phyloP scores from a whole-genome alignment of 2,113 vertebrate genomes.

The Notothenia coriiceps region DNA sequence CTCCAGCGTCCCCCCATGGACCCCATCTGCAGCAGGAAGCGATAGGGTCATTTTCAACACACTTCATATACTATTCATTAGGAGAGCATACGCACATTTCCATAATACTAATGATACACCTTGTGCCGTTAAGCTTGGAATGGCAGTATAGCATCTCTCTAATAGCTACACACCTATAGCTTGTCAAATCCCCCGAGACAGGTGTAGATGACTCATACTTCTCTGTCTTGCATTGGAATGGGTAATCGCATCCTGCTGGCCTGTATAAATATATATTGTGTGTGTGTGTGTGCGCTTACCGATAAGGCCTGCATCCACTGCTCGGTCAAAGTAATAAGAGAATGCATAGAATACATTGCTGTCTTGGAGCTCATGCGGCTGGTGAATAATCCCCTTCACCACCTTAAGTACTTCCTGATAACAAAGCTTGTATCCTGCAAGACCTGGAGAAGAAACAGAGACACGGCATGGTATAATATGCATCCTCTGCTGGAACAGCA shows the following conservation, averaged over 20 bases:
- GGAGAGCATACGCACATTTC: slow-evolving; percentile 23
- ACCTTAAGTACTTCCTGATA: slow-evolving; percentile 90
- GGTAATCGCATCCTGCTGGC: slow-evolving; percentile 48
- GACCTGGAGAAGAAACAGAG: slow-evolving; percentile 79
- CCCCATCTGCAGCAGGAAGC: slow-evolving; percentile 85
- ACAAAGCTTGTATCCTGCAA: slow-evolving; percentile 89
- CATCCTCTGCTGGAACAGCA: slow-evolving; percentile 3
- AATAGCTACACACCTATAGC: slow-evolving; percentile 67
- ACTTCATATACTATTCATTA: slow-evolving; percentile 55
- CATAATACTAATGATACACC: slow-evolving; percentile 57
- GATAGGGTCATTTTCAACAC: slow-evolving; percentile 25
- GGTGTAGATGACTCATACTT: slow-evolving; percentile 69
- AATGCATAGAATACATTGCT: slow-evolving; percentile 92
- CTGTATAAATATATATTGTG: slow-evolving; percentile 63
- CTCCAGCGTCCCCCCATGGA: slow-evolving; percentile 88
- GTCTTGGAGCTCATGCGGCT: slow-evolving; percentile 86
- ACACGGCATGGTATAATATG: slow-evolving; percentile 3
- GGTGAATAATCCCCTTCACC: slow-evolving; percentile 91
- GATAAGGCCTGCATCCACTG: slow-evolving; percentile 92
- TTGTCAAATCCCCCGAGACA: slow-evolving; percentile 63
- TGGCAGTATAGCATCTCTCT: slow-evolving; percentile 56
- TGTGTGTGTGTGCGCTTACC: slow-evolving; percentile 79
- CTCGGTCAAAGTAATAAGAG: slow-evolving; percentile 97
- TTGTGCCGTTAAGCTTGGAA: slow-evolving; percentile 36
- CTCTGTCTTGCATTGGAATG: slow-evolving; percentile 34